Evolutionary conservation across 92 coral and sea anemone genomes (phyloP), one percentile per base, ranked within the genome.

Genomic region (Virgularia gustaviana): DNA sequence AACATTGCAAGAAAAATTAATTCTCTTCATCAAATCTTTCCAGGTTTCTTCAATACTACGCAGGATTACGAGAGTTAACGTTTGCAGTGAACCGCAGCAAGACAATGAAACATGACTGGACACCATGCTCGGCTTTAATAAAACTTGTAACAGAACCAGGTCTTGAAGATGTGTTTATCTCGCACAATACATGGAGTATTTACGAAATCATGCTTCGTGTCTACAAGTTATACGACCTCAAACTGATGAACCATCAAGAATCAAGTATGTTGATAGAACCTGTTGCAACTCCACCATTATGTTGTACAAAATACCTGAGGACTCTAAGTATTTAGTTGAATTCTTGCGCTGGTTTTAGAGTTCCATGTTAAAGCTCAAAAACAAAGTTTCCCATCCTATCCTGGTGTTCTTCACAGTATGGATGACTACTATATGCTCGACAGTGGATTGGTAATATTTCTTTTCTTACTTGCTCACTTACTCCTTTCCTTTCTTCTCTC

Each of bases 391-490:
- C 86, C 98, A 16, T 92, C 98, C 9, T 92, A 91, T 39, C 98
- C 98, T 35, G 96, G 90, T 32, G 23, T 28, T 3, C 59, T 92
- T 47, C 47, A 66, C 4, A 92, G 98, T 78, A 90, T 88, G 9
- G 98, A 92, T 63, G 98, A 92, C 61, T 92, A 86, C 62, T 89
- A 92, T 71, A 30, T 92, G 80, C 87, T 92, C 68, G 87, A 96
- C 65, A 92, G 96, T 71, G 98, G 96, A 59, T 71, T 92, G 98
- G 98, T 92, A 72, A 20, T 61, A 61, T n/a, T 60, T n/a, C 20
- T 18, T 60, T 15, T 16, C 10, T 2, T 0, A 31, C 16, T 9
- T 52, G 1, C 22, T 6, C 0, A 6, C 27, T 30, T 18, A 18
- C 23, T 18, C 9, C 3, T 18, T 49, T 18, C 18, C 7, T 6